These are phyloP conservation scores for Nomada fucata DNA, from an alignment of 2,888 invertebrate genomes.

Conservation along the genomic window DNA sequence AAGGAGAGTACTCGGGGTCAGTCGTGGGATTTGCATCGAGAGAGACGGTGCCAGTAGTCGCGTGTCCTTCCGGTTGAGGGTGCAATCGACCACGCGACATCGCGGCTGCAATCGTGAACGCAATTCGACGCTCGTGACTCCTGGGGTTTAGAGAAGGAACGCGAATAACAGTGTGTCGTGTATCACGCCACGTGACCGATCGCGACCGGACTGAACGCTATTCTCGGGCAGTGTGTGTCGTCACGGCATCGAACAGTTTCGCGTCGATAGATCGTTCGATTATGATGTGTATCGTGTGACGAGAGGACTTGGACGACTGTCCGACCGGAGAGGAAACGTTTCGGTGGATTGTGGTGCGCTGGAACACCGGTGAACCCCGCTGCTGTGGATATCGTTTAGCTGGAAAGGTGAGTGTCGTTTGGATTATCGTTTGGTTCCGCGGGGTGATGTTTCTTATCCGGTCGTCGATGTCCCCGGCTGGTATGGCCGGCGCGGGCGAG, in stretches of 20 bases:
- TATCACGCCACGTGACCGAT: constrained; percentile 51
- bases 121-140: not conserved
- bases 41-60: not conserved
- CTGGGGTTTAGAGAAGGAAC: not conserved
- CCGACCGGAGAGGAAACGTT: constrained; percentile 20
- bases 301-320: constrained; percentile 41
- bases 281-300: constrained; percentile 60
- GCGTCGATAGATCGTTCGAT: constrained; percentile 13
- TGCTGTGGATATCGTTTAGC: constrained; percentile 52
- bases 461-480: constrained; percentile 29
- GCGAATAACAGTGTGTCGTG: constrained; percentile 6
- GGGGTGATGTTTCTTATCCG: constrained; percentile 4
- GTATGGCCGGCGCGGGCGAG: not conserved
- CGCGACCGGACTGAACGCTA: constrained; percentile 17
- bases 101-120: not conserved
- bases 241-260: constrained; percentile 18
- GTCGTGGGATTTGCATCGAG: constrained; percentile 44
- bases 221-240: constrained; percentile 45
- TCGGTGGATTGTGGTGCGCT: constrained; percentile 39
- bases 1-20: constrained; percentile 31
- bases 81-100: constrained; percentile 14
- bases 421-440: not conserved
- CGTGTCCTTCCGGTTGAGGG: constrained; percentile 24
- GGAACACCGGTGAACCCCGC: constrained; percentile 26
- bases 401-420: constrained; percentile 51